Evolutionary conservation across 1,140 invertebrate species (phyloP).

Genomic region (Elymnias hypermnestra): DNA sequence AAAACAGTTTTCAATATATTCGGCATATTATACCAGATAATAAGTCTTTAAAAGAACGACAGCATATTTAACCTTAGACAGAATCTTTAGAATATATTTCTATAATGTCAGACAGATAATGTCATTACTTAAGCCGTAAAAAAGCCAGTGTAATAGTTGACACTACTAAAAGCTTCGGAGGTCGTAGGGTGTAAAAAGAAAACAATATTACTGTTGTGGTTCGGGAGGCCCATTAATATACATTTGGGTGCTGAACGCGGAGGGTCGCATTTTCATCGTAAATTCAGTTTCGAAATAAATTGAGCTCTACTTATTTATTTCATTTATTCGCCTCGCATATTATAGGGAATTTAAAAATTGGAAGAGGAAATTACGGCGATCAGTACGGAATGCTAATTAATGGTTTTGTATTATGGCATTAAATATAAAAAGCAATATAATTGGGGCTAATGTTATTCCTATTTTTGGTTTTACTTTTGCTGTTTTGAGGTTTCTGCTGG

Average conservation of each 20-base stretch:
- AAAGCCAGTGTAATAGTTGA: conserved; percentile 55
- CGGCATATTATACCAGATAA: background rate
- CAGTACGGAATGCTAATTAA: background rate
- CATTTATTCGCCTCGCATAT: conserved; percentile 26
- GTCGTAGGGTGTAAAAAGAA: conserved; percentile 58
- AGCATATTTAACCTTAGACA: background rate
- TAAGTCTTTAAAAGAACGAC: background rate
- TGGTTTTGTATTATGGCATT: background rate
- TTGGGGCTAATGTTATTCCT: no score
- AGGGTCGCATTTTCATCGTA: conserved; percentile 54
- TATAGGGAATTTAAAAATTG: conserved; percentile 6
- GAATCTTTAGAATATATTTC: conserved; percentile 21
- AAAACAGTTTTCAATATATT: no score
- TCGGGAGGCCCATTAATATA: conserved; percentile 66
- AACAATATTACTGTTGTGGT: conserved; percentile 65
- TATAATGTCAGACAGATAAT: no score
- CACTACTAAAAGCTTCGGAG: conserved; percentile 60
- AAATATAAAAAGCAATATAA: background rate
- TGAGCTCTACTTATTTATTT: conserved; percentile 56
- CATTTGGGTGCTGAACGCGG: conserved; percentile 47
- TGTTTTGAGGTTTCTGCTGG: no score
- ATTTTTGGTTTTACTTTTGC: no score
- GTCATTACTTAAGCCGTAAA: conserved; percentile 56
- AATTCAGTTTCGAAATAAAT: conserved; percentile 65
- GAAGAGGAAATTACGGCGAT: background rate